Base-by-base conservation (phyloP, 2,797 vertebrate species). In the Melanogrammus aeglefinus region DNA sequence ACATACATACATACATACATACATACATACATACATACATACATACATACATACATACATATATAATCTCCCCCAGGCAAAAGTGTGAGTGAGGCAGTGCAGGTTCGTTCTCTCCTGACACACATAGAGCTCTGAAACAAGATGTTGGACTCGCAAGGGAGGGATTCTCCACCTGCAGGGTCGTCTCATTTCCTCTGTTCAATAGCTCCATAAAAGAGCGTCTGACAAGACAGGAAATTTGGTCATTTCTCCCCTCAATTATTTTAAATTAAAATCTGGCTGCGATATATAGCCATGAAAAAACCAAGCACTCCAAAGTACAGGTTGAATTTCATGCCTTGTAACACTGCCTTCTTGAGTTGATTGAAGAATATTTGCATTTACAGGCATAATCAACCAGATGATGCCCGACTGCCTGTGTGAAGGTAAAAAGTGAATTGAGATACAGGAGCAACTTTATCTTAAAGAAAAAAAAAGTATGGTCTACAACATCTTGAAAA, bases 151-250 rank as follows among this genome's bases (percentile, higher is more conserved):
- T 27, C n/a, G 24, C 1, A 6, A 24, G 63, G 2, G 63, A n/a
- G 63, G 63, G 9, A 69, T 27, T 12, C 63, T 69, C 12, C 13
- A 69, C 63, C 63, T 27, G 63, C 63, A 24, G 63, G 63, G 4
- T 7, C 57, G 8, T 69, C 63, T 69, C 63, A 69, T 69, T 69
- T 69, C 63, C 63, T 69, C 63, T 69, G 63, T 63, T 63, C 57
- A 6, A 21, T 21, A 9, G 57, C 63, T 24, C 63, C n/a, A 69
- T 69, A 69, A 69, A 27, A 27, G 63, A 69, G 63, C 70, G 6
- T 18, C 70, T 31, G 70, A 35, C 31, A 72, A 35, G 70, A 72
- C 70, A 33, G 70, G 70, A 72, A 35, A 72, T 72, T 72, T 72
- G 70, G 29, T 72, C 7, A 72, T 72, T 72, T 27, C 24, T 31